These are phyloP conservation scores for Pachycephus smyrnensis DNA, from an alignment of 2,888 invertebrate species.

Conservation along the genomic window DNA sequence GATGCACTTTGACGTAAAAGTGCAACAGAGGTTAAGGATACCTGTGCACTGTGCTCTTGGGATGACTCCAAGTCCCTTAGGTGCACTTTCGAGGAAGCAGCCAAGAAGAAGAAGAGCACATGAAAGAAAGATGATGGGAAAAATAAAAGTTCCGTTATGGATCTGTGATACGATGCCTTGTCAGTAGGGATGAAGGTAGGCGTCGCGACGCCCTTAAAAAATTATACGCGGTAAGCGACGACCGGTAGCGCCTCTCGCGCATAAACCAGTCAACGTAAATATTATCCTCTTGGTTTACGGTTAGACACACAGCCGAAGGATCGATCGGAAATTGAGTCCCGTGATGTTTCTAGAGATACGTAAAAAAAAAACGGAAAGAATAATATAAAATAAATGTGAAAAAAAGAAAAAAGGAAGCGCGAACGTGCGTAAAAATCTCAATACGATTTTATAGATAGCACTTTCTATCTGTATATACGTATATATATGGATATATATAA, in stretches of 20 bases:
- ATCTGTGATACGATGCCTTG: neutral
- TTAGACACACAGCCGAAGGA: neutral
- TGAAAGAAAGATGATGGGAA: fast-evolving
- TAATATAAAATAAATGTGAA: neutral
- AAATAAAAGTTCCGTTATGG: neutral
- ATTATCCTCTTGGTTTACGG: neutral
- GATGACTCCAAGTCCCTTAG: neutral
- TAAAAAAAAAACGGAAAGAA: neutral
- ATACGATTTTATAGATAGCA: neutral
- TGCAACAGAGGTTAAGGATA: neutral
- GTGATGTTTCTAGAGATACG: neutral
- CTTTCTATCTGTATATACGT: too few species aligned
- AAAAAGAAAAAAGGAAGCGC: constrained; percentile 8
- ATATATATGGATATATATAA: neutral
- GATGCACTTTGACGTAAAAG: neutral
- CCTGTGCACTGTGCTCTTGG: neutral
- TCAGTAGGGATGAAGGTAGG: neutral
- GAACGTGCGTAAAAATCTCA: neutral
- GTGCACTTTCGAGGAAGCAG: neutral
- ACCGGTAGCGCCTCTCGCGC: neutral
- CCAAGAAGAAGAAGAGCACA: too few species aligned
- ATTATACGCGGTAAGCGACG: neutral
- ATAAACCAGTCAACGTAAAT: neutral
- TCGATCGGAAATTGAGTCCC: constrained; percentile 10
- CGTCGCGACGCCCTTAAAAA: neutral